Conservation (phyloP, 2,888 invertebrate species). For the Pantelozetes paolii region DNA sequence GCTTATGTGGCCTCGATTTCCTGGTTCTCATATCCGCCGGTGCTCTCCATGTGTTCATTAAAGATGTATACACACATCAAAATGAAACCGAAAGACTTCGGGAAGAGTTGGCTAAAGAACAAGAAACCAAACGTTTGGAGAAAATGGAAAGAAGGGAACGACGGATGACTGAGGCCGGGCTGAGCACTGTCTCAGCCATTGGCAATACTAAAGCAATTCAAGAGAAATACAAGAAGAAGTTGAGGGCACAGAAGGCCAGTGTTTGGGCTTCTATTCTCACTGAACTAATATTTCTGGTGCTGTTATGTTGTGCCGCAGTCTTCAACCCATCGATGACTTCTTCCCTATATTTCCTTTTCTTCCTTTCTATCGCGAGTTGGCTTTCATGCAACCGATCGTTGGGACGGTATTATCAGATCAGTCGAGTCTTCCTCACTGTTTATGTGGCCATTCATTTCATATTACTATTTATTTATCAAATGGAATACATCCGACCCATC, state of each 20-base stretch:
- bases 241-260: constrained; percentile 17
- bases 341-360: constrained; percentile 78
- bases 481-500: constrained; percentile 60
- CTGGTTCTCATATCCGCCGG: constrained; percentile 52
- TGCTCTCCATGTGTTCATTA: constrained; percentile 52
- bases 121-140: constrained; percentile 9
- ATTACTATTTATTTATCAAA: constrained; percentile 74
- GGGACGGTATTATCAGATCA: constrained; percentile 66
- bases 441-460: constrained; percentile 71
- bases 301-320: constrained; percentile 67
- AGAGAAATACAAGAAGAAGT: neutral
- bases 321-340: constrained; percentile 76
- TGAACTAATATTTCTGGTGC: constrained; percentile 47
- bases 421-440: constrained; percentile 54
- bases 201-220: neutral
- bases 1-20: constrained; percentile 73
- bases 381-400: constrained; percentile 77
- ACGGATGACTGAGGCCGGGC: constrained; percentile 29
- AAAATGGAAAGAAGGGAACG: neutral
- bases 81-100: constrained; percentile 15
- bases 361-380: constrained; percentile 76
- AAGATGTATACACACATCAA: constrained; percentile 46
- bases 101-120: constrained; percentile 24
- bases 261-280: constrained; percentile 37
- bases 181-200: constrained; percentile 18